Percentiles rank a stretch among this genome's conserved stretches.
phyloP scores from a whole-genome alignment of 2,888 invertebrate genomes.

The Corythucha ciliata region DNA sequence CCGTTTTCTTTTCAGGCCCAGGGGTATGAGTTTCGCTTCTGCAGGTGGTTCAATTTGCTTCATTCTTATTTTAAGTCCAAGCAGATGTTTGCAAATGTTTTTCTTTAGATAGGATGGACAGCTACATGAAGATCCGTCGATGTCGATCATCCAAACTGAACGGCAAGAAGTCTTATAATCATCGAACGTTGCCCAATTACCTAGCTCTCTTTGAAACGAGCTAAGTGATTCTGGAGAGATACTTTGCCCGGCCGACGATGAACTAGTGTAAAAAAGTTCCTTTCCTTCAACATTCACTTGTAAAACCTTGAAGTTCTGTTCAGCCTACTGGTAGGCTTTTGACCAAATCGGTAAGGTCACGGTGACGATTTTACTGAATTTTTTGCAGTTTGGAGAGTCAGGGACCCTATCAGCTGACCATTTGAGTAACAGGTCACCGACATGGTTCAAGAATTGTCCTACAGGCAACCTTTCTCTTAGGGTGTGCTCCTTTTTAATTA shows the following conservation, averaged over 20 bases:
- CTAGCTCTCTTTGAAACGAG: background rate
- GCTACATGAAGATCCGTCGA: too few species aligned
- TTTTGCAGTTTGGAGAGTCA: too few species aligned
- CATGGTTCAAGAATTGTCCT: background rate
- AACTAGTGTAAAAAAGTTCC: background rate
- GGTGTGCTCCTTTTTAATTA: conserved; percentile 5
- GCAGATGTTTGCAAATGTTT: too few species aligned
- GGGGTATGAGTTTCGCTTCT: too few species aligned
- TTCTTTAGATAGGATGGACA: too few species aligned
- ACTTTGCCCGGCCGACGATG: too few species aligned
- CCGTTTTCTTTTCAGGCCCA: too few species aligned
- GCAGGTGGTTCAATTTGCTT: too few species aligned
- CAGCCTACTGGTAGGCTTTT: background rate
- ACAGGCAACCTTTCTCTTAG: conserved; percentile 9
- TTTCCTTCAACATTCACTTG: background rate
- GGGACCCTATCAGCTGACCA: conserved; percentile 1
- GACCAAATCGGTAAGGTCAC: too few species aligned
- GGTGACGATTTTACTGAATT: too few species aligned
- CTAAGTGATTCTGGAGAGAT: background rate
- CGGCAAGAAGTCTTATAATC: background rate
- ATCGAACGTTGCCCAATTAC: background rate
- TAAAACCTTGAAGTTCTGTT: background rate
- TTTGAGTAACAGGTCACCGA: background rate
- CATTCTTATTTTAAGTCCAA: too few species aligned
- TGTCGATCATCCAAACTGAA: too few species aligned